Conservation (phyloP, 1,140 invertebrate genomes). For the Muscidifurax raptorellus region DNA sequence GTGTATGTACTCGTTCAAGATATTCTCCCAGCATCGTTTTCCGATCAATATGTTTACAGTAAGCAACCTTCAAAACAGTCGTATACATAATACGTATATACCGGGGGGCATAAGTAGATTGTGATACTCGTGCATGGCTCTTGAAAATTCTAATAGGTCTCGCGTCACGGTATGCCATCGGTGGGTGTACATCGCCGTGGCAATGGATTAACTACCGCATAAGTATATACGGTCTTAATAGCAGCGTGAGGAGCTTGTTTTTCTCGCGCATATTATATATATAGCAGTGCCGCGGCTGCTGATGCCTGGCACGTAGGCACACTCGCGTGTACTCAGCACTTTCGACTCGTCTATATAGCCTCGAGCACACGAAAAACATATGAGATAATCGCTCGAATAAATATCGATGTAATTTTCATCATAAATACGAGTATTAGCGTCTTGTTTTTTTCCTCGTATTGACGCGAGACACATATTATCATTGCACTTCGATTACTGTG, state of each 20-base stretch:
- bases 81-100: background rate
- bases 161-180: background rate
- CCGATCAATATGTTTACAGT: background rate
- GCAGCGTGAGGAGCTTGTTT: constrained; percentile 4
- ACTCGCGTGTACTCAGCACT: background rate
- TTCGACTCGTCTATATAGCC: background rate
- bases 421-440: too few species aligned
- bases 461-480: too few species aligned
- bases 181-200: constrained; percentile 3
- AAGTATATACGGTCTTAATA: background rate
- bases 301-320: constrained; percentile 18
- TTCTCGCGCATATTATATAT: background rate
- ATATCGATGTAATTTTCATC: background rate
- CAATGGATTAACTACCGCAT: background rate
- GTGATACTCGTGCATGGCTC: background rate
- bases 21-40: background rate
- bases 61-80: background rate
- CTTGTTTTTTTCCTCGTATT: too few species aligned
- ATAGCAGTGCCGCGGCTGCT: background rate
- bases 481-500: too few species aligned
- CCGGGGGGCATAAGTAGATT: background rate
- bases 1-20: background rate
- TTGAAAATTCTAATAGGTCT: background rate
- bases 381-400: background rate
- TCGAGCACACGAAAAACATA: background rate